Evolutionary conservation across 1,140 invertebrate genomes (phyloP).

Genomic region (Ruditapes philippinarum): DNA sequence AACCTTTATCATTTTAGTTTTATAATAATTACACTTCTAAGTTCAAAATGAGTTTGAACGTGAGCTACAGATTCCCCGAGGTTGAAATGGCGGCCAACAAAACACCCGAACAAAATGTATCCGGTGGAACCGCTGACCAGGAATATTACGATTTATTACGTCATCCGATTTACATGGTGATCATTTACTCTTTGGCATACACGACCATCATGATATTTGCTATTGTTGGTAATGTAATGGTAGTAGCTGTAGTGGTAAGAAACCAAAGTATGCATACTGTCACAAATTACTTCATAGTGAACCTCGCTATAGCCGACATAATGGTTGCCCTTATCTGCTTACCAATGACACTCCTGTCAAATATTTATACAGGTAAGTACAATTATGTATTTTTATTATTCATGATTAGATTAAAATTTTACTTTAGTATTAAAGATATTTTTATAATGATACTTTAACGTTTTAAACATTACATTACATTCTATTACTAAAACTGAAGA

Average conservation of each 20-base stretch:
- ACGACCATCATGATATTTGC: slow-evolving; percentile 91
- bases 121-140: background rate
- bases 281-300: slow-evolving; percentile 97
- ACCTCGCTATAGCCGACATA: slow-evolving; percentile 96
- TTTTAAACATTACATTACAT: too few species aligned
- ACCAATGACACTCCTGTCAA: slow-evolving; percentile 92
- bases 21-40: too few species aligned
- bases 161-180: slow-evolving; percentile 76
- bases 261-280: slow-evolving; percentile 95
- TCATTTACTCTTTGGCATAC: slow-evolving; percentile 79
- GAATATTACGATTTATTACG: slow-evolving; percentile 69
- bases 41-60: slow-evolving; percentile 27
- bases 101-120: background rate
- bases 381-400: too few species aligned
- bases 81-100: background rate
- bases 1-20: too few species aligned
- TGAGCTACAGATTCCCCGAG: slow-evolving; percentile 11
- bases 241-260: slow-evolving; percentile 94
- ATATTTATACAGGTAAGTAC: slow-evolving; percentile 78
- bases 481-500: too few species aligned
- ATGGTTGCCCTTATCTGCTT: slow-evolving; percentile 96
- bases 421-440: too few species aligned
- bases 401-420: too few species aligned
- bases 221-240: slow-evolving; percentile 94
- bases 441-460: too few species aligned